Evolutionary conservation across 2,888 invertebrate species (phyloP), one percentile per base, ranked within the genome.

Genomic region (Schizotus pectinicornis): DNA sequence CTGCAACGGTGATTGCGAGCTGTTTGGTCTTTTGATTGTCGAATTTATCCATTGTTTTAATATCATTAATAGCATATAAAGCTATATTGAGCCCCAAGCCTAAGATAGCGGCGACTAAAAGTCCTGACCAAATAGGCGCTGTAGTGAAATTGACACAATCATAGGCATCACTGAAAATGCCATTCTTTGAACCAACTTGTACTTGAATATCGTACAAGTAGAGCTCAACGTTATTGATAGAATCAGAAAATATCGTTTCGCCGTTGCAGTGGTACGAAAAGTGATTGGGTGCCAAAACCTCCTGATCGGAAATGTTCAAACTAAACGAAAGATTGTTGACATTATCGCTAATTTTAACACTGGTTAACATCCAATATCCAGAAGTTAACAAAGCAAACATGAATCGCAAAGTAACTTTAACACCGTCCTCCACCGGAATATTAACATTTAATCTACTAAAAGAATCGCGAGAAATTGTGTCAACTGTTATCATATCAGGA

Each of bases 11-110:
- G 59, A 88, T 84, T 12, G 83, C 81, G 45, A 92, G 84, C 42
- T 88, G 86, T 77, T 91, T 92, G 43, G 89, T 90, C 75, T 91
- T 91, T 6, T 89, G 88, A 77, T 92, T 91, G 77, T 93, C 92
- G 77, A 91, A 93, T 71, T 89, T 84, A 78, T 92, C 92, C 87
- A 89, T 90, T 9, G 91, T 91, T 71, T 87, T 88, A 62, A 93
- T 88, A 71, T 86, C 86, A 75, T 86, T 81, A 31, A 93, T 82
- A 84, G 91, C 89, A 8, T 79, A 79, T 36, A 91, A 76, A 3
- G 88, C 91, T 78, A 87, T 85, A 42, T 84, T 80, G 56, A 91
- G 80, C 52, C 90, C 88, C 13, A 84, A 64, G 7, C 84, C 81
- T 48, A 92, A 77, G 51, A 92, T 79, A 2, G 83, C 70, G 0